Conservation (phyloP, 1,140 invertebrate species). For the Drosophila nasuta region DNA sequence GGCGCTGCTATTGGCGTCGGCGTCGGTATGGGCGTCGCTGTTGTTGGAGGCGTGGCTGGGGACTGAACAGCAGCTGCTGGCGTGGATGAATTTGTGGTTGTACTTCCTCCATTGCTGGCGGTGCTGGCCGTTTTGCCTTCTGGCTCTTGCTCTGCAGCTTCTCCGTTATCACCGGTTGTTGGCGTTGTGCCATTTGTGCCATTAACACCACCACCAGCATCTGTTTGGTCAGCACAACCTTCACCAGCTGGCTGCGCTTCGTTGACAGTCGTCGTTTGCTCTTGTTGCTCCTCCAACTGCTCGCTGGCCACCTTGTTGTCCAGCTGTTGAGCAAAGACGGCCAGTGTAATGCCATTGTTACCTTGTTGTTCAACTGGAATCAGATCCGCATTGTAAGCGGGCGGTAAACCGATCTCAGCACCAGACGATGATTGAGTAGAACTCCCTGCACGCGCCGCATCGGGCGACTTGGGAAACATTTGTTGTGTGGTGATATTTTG, state of each 20-base stretch:
- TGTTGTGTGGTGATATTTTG: constrained; percentile 83
- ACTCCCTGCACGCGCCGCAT: constrained; percentile 63
- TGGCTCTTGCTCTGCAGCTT: constrained; percentile 21
- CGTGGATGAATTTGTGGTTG: constrained; percentile 9
- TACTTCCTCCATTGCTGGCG: constrained; percentile 50
- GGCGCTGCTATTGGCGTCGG: constrained; percentile 44
- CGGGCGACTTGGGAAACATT: constrained; percentile 80
- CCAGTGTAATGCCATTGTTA: constrained; percentile 64
- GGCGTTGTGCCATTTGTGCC: constrained; percentile 40
- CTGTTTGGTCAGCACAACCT: constrained; percentile 65
- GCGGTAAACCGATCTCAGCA: constrained; percentile 48
- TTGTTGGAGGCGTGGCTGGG: constrained; percentile 21
- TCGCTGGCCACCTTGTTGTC: constrained; percentile 75
- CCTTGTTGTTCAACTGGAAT: constrained; percentile 59
- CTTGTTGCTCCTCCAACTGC: constrained; percentile 47
- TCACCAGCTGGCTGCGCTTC: constrained; percentile 30
- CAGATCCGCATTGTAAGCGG: constrained; percentile 62
- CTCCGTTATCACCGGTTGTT: constrained; percentile 19
- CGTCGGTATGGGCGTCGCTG: constrained; percentile 35
- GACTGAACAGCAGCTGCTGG: constrained; percentile 11
- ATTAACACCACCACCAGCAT: constrained; percentile 45
- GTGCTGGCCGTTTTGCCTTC: constrained; percentile 40
- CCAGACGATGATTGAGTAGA: constrained; percentile 43
- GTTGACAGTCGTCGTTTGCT: constrained; percentile 16
- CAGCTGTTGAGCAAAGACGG: constrained; percentile 73